Percentiles rank a stretch among this genome's conserved stretches.
These are phyloP conservation scores for Acropternis orthonyx DNA, from an alignment of 2,797 vertebrate genomes.

Conservation along the genomic window DNA sequence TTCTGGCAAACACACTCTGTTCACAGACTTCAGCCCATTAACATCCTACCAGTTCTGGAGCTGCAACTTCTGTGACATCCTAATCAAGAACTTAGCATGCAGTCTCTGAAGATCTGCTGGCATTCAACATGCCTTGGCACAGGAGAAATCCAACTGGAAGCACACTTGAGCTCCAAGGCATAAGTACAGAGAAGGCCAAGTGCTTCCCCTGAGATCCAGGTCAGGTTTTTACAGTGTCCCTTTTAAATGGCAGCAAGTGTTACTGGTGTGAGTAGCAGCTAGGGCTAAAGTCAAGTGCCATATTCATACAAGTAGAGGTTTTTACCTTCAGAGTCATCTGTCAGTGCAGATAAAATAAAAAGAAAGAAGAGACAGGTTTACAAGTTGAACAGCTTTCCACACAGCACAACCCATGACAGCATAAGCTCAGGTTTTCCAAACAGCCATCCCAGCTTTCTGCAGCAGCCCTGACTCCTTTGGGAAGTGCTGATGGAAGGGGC, in stretches of 20 bases:
- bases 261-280: not conserved
- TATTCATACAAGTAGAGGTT: slow-evolving; percentile 75
- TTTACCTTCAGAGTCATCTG: slow-evolving; percentile 99
- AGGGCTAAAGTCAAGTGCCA: slow-evolving; percentile 50
- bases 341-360: slow-evolving; percentile 87
- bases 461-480: not conserved
- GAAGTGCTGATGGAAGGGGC: not conserved
- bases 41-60: not conserved
- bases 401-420: slow-evolving; percentile 33
- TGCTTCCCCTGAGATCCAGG: not conserved
- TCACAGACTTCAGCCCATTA: not conserved
- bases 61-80: not conserved
- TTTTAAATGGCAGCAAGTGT: slow-evolving; percentile 35
- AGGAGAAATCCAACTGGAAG: not conserved
- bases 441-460: not conserved
- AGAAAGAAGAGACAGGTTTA: slow-evolving; percentile 80
- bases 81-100: not conserved
- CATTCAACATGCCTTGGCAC: not conserved
- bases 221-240: slow-evolving; percentile 62
- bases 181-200: rapidly evolving
- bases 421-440: not conserved
- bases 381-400: slow-evolving; percentile 56
- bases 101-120: not conserved
- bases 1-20: not conserved
- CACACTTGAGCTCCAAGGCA: not conserved